Evolutionary conservation across 2,113 vertebrate species (phyloP).

Genomic region (Peromyscus californicus): DNA sequence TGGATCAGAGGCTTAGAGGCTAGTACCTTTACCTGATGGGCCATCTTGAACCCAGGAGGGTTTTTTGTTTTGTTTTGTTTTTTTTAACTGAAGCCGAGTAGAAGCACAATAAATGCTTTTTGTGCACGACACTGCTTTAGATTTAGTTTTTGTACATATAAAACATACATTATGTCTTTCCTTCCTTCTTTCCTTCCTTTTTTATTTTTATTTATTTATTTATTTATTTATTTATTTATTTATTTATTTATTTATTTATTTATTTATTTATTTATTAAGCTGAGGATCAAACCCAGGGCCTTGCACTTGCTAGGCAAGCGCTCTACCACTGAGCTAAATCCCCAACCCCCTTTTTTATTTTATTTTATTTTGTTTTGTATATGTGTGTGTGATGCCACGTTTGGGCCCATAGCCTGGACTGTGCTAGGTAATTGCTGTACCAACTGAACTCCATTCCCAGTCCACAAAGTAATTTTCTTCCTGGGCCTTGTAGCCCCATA

Average conservation of each 20-base stretch:
- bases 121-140: background rate
- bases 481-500: background rate
- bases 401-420: background rate
- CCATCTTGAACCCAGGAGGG: background rate
- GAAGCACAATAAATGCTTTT: background rate
- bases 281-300: too few species aligned
- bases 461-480: background rate
- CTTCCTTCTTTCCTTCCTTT: background rate
- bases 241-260: too few species aligned
- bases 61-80: background rate
- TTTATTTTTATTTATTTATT: background rate
- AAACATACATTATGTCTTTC: background rate
- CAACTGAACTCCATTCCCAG: background rate
- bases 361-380: background rate
- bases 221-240: too few species aligned
- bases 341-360: too few species aligned
- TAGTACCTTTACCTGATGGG: background rate
- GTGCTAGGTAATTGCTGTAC: background rate
- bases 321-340: too few species aligned
- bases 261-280: too few species aligned
- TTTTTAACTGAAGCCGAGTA: background rate
- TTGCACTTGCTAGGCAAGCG: too few species aligned
- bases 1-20: background rate
- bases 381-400: background rate
- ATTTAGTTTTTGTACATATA: background rate